Percentiles rank a stretch among this genome's conserved stretches.
These are phyloP conservation scores for Ceriagrion tenellum DNA, from an alignment of 2,888 invertebrate species.

Conservation along the genomic window DNA sequence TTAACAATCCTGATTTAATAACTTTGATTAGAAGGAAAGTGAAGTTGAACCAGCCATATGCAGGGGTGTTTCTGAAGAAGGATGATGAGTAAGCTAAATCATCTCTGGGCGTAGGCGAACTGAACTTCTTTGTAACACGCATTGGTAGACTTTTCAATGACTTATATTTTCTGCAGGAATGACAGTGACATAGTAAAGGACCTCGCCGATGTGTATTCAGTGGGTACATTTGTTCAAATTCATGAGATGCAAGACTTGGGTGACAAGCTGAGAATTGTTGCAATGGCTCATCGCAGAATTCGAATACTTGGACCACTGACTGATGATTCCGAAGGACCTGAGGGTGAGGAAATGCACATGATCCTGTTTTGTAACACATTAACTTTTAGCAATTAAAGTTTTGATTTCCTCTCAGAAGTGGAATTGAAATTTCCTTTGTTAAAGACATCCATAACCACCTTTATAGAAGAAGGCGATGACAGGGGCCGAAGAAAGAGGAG, in stretches of 20 bases:
- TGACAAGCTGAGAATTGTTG: constrained; percentile 92
- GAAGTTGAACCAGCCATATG: constrained; percentile 96
- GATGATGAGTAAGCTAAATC: constrained; percentile 85
- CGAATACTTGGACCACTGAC: constrained; percentile 89
- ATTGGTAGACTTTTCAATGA: background rate
- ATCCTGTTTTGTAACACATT: background rate
- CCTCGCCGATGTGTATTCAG: constrained; percentile 90
- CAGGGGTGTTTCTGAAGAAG: constrained; percentile 97
- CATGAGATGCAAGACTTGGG: constrained; percentile 98
- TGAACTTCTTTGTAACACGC: background rate
- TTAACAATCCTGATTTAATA: constrained; percentile 92
- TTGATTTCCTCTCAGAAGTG: constrained; percentile 80
- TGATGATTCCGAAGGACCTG: constrained; percentile 85
- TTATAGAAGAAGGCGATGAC: constrained; percentile 84
- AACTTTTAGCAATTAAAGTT: background rate
- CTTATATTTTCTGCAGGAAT: constrained; percentile 79
- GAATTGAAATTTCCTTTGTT: constrained; percentile 91
- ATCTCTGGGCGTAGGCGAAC: background rate
- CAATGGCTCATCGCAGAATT: constrained; percentile 96
- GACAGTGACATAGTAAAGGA: constrained; percentile 91
- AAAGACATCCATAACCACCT: constrained; percentile 90
- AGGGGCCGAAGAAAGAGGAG: constrained; percentile 70
- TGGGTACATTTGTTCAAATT: constrained; percentile 99
- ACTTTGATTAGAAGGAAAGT: constrained; percentile 95
- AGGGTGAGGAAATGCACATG: constrained; percentile 77